Evolutionary conservation across 2,888 invertebrate species (phyloP).

Genomic region (Alviniconcha strummeri): DNA sequence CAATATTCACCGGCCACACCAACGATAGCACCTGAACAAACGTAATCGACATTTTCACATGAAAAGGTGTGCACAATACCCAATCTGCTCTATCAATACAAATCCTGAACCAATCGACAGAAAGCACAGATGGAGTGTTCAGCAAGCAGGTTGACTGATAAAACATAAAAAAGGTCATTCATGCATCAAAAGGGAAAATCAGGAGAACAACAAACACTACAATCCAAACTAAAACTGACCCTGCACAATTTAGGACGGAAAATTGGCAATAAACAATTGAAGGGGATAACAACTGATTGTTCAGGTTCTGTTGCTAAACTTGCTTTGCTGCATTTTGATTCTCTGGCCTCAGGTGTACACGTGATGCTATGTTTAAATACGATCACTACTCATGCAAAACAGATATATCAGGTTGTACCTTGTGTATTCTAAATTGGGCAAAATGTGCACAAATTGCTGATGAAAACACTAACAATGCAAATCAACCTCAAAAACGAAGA

Average conservation of each 20-base stretch:
- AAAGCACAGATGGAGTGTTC: background rate
- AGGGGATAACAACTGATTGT: background rate
- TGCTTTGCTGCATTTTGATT: too few relatives aligned
- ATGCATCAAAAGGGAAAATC: too few relatives aligned
- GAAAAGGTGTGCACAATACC: background rate
- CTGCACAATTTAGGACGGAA: too few relatives aligned
- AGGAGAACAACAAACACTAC: too few relatives aligned
- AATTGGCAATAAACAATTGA: too few relatives aligned
- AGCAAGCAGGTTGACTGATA: background rate
- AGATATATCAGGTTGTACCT: background rate
- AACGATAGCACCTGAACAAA: background rate
- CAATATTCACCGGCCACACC: background rate
- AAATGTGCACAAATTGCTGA: too few relatives aligned
- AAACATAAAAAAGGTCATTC: too few relatives aligned
- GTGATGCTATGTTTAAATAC: background rate
- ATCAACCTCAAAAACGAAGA: too few relatives aligned
- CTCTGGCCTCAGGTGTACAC: background rate
- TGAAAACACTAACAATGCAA: too few relatives aligned
- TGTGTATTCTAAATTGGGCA: too few relatives aligned
- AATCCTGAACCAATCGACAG: background rate
- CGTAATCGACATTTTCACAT: background rate
- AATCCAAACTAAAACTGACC: too few relatives aligned
- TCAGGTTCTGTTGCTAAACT: background rate
- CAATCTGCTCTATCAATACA: background rate
- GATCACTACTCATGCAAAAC: background rate